Percentiles rank a stretch among this genome's conserved stretches.
These are phyloP conservation scores for Rhinoderma darwinii DNA, from an alignment of 2,113 vertebrate genomes.

Conservation along the genomic window DNA sequence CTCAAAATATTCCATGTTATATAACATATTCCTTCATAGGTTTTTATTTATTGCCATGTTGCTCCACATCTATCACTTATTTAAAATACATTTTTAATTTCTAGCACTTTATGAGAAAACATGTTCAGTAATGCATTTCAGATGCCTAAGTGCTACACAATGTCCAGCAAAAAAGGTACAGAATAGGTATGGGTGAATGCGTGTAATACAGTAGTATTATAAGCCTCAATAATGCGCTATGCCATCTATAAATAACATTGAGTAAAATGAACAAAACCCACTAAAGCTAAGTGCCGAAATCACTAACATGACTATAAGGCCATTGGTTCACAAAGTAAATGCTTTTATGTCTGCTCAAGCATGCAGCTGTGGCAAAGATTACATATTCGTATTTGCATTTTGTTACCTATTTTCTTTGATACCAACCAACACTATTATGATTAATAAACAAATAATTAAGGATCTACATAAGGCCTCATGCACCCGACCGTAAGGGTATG, in stretches of 20 bases:
- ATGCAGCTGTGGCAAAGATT: neutral
- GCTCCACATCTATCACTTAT: neutral
- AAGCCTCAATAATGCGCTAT: neutral
- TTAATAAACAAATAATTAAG: neutral
- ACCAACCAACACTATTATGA: too few relatives aligned
- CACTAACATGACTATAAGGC: neutral
- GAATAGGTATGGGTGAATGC: neutral
- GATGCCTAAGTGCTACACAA: neutral
- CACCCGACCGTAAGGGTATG: too few relatives aligned
- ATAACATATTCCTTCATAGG: neutral
- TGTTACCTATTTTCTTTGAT: neutral
- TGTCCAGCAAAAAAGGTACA: neutral
- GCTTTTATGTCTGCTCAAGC: too few relatives aligned
- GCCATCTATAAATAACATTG: neutral
- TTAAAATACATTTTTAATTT: neutral
- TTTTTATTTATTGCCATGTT: neutral
- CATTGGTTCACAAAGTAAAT: neutral
- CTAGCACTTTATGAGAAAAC: constrained; percentile 13
- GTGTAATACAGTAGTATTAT: neutral
- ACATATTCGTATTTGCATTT: neutral
- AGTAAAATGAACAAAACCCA: neutral
- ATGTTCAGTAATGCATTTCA: constrained; percentile 11
- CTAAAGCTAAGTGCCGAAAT: neutral
- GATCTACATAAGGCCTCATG: too few relatives aligned
- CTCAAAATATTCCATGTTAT: neutral